phyloP scores from a whole-genome alignment of 2,888 invertebrate species.

The Zelleria hepariella region DNA sequence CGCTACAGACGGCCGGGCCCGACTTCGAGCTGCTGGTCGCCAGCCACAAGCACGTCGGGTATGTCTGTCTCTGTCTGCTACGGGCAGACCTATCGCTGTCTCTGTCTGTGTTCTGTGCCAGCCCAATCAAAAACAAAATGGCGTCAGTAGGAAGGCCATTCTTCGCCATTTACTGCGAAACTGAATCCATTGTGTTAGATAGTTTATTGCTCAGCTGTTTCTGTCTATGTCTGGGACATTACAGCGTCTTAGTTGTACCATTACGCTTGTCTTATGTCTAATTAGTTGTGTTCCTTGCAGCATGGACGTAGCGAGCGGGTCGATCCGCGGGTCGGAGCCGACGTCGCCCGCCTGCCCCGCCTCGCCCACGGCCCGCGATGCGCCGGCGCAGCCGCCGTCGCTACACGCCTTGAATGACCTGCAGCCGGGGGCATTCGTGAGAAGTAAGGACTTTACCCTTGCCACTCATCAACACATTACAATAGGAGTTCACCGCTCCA shows the following conservation, averaged over 20 bases:
- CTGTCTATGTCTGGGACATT: too few relatives aligned
- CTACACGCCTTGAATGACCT: slow-evolving; percentile 39
- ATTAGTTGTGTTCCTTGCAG: slow-evolving; percentile 55
- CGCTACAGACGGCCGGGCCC: slow-evolving; percentile 93
- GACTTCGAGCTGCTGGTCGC: slow-evolving; percentile 96
- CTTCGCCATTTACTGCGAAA: too few relatives aligned
- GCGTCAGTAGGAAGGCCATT: too few relatives aligned
- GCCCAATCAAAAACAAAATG: too few relatives aligned
- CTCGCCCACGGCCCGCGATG: slow-evolving; percentile 69
- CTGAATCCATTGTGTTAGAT: too few relatives aligned
- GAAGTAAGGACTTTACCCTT: background rate
- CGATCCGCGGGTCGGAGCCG: slow-evolving; percentile 92
- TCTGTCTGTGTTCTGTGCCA: too few relatives aligned
- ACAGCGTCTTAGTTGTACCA: too few relatives aligned
- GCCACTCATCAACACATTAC: background rate
- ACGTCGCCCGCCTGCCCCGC: slow-evolving; percentile 89
- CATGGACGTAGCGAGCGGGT: slow-evolving; percentile 95
- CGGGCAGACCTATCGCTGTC: too few relatives aligned
- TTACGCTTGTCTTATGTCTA: too few relatives aligned
- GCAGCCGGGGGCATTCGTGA: slow-evolving; percentile 14
- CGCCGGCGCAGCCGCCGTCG: slow-evolving; percentile 30
- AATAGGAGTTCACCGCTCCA: too few relatives aligned
- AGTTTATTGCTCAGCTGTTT: too few relatives aligned
- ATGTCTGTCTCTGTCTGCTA: too few relatives aligned
- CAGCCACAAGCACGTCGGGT: slow-evolving; percentile 95